Conservation (phyloP, 2,113 vertebrate species). For the Montifringilla adamsi region DNA sequence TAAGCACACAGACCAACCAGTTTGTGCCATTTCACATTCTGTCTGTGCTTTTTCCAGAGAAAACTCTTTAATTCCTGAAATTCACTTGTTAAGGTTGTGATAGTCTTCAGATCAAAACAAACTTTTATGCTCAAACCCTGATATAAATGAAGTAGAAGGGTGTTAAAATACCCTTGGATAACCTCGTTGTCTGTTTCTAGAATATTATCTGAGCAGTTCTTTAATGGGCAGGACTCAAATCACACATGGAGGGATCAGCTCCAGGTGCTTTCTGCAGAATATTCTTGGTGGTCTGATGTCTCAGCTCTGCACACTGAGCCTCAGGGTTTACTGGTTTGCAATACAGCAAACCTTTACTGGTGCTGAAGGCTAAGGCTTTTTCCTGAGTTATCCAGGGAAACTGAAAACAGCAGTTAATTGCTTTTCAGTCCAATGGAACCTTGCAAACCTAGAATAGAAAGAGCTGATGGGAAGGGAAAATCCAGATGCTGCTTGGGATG, state of each 20-base stretch:
- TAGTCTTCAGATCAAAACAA: not conserved
- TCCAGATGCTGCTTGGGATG: not conserved
- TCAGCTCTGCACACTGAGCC: not conserved
- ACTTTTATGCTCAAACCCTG: not conserved
- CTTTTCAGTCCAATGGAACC: not conserved
- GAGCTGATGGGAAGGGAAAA: not conserved
- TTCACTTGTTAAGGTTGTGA: not conserved
- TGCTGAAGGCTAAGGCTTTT: not conserved
- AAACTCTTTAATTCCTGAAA: not conserved
- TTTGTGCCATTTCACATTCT: not conserved
- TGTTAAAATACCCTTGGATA: not conserved
- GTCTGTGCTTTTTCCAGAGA: not conserved
- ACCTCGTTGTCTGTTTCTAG: not conserved
- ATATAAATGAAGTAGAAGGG: not conserved
- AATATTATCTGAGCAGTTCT: not conserved
- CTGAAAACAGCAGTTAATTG: not conserved
- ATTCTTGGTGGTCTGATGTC: not conserved
- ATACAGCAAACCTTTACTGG: not conserved
- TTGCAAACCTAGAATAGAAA: not conserved
- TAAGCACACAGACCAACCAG: not conserved
- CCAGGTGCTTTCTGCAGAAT: not conserved
- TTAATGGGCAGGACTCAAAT: not conserved
- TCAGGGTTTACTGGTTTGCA: not conserved
- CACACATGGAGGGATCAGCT: not conserved
- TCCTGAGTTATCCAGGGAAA: not conserved